Evolutionary conservation across 2,888 invertebrate genomes (phyloP), one percentile per base, ranked within the genome.

Genomic region (Sisyra terminalis): DNA sequence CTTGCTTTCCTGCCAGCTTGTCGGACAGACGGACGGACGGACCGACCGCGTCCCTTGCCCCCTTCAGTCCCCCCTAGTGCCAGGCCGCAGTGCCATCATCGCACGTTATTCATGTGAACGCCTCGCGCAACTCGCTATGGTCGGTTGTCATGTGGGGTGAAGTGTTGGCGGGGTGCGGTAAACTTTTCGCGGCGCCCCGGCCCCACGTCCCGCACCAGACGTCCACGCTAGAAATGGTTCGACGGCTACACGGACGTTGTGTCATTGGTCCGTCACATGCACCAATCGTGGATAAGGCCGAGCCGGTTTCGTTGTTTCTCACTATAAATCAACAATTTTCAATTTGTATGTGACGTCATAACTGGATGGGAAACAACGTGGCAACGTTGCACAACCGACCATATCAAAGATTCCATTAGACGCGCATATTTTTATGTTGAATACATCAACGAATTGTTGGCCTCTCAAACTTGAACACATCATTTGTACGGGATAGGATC

Each of bases 281-380:
- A 48, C 53, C 48, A 51, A 54, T 51, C 52, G 53, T 53, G 52
- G 50, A 43, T 44, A 47, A 47, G 47, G 47, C 46, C 53, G 50
- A 51, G 52, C 57, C 58, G 57, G 57, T 58, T 58, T 55, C 53
- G 54, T 56, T 58, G 57, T 60, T 60, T 59, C 60, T 59, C 59
- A 57, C 59, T 60, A 59, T 60, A 61, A 60, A 60, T 61, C 59
- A 61, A 58, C 58, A 58, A 55, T 57, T 57, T 56, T 54, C 47
- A 53, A 40, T 31, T 39, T 35, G n/a, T 14, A 49, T 46, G 50
- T 59, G 59, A 61, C 60, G 59, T 60, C 58, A 59, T 49, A 40
- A 30, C 40, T 40, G 29, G 17, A 16, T 30, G n/a, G 9, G 15
- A 29, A 11, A 15, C 29, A n/a, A 40, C 17, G 32, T 43, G 43